Conservation (phyloP, 2,888 invertebrate species). For the Celastrina argiolus region DNA sequence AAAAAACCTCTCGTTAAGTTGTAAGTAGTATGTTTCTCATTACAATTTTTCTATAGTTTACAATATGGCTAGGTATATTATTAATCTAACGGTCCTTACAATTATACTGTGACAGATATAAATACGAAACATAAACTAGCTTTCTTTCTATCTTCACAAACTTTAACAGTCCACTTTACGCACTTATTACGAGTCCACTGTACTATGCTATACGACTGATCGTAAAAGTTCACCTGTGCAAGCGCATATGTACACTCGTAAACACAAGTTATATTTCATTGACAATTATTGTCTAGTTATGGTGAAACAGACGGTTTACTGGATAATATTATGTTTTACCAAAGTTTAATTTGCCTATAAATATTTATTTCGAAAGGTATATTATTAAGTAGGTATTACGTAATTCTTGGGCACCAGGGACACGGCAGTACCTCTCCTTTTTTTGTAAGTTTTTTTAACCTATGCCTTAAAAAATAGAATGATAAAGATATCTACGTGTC, state of each 20-base stretch:
- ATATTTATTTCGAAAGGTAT: slow-evolving; percentile 1
- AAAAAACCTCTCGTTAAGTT: background rate
- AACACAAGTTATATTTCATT: slow-evolving; percentile 25
- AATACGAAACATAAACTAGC: too few relatives aligned
- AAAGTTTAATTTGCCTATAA: background rate
- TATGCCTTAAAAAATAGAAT: background rate
- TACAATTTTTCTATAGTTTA: too few relatives aligned
- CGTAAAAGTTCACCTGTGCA: slow-evolving; percentile 54
- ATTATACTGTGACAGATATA: too few relatives aligned
- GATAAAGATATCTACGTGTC: background rate
- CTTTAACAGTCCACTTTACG: too few relatives aligned
- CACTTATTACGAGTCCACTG: too few relatives aligned
- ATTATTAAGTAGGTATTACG: too few relatives aligned
- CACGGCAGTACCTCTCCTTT: background rate
- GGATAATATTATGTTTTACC: background rate
- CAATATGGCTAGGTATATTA: too few relatives aligned
- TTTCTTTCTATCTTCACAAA: too few relatives aligned
- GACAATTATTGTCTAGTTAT: background rate
- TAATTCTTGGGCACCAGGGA: too few relatives aligned
- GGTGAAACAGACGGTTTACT: background rate
- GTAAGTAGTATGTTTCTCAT: too few relatives aligned
- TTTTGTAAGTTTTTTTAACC: background rate
- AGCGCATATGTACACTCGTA: slow-evolving; percentile 36
- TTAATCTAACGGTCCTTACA: too few relatives aligned
- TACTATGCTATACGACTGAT: slow-evolving; percentile 42